Percentiles rank a stretch among this genome's conserved stretches.
phyloP scores from a whole-genome alignment of 2,888 invertebrate species.

The Ametastegia equiseti region DNA sequence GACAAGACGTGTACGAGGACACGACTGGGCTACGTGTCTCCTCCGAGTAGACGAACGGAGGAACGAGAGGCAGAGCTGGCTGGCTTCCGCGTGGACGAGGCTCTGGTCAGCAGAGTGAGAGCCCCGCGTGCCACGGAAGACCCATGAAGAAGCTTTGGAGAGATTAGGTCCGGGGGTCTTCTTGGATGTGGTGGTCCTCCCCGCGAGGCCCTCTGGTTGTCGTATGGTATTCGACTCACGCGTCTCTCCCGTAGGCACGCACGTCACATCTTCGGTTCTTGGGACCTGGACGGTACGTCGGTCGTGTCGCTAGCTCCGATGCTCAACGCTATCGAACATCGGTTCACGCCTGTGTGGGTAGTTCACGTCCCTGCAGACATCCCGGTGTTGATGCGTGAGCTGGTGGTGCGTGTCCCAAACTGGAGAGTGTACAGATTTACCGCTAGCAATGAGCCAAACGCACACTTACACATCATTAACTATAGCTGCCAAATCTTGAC shows the following conservation, averaged over 20 bases:
- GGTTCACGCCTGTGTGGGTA: conserved; percentile 16
- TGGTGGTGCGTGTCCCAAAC: conserved; percentile 31
- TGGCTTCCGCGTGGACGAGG: conserved; percentile 63
- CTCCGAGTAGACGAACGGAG: neutral
- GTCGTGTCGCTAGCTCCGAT: conserved; percentile 54
- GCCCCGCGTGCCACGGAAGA: conserved; percentile 33
- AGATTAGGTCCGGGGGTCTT: conserved; percentile 44
- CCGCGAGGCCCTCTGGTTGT: conserved; percentile 11
- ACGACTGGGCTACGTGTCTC: conserved; percentile 49
- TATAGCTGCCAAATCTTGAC: conserved; percentile 40
- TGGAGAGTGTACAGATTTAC: conserved; percentile 45
- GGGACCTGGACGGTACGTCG: conserved; percentile 66
- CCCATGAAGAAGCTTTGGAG: neutral
- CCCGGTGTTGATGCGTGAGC: neutral
- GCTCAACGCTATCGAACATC: conserved; percentile 51
- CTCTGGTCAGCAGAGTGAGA: conserved; percentile 37
- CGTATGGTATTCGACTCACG: conserved; percentile 35
- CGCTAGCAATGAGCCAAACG: conserved; percentile 41
- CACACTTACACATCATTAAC: neutral
- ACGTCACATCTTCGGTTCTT: conserved; percentile 74
- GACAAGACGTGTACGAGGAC: conserved; percentile 50
- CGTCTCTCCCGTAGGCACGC: conserved; percentile 48
- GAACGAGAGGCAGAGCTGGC: conserved; percentile 58
- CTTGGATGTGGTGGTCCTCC: conserved; percentile 18
- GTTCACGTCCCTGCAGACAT: conserved; percentile 11